These are phyloP conservation scores for Pseudococcus viburni DNA, from an alignment of 2,888 invertebrate species.

Conservation along the genomic window DNA sequence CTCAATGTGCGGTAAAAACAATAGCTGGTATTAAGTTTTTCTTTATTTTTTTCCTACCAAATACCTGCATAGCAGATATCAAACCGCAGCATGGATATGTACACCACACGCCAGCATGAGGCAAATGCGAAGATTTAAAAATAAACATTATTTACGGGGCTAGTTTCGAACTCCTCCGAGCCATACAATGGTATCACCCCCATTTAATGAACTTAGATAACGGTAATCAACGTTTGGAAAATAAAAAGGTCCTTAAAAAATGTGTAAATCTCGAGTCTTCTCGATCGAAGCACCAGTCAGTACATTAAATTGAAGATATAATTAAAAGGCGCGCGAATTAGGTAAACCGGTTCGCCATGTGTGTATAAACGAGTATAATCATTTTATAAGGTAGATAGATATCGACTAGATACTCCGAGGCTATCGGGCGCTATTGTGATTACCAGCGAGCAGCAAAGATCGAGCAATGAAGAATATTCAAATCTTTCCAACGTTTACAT, in stretches of 20 bases:
- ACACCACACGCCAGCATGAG: not conserved
- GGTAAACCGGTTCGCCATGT: slow-evolving; percentile 15
- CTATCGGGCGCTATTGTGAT: not conserved
- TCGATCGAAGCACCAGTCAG: not conserved
- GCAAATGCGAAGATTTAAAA: not conserved
- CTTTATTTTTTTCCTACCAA: not conserved
- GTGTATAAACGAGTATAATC: slow-evolving; percentile 2
- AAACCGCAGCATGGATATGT: not conserved
- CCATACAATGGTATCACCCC: not conserved
- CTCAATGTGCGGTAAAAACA: slow-evolving; percentile 30
- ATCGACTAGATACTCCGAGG: not conserved
- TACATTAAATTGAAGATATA: not conserved
- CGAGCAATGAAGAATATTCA: not conserved
- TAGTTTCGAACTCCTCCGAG: not conserved
- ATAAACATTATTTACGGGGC: not conserved
- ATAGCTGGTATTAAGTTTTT: slow-evolving; percentile 6
- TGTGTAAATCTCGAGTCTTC: not conserved
- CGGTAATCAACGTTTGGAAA: not conserved
- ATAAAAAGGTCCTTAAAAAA: not conserved
- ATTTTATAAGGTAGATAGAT: slow-evolving; percentile 14
- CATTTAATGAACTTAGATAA: not conserved
- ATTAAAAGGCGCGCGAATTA: slow-evolving; percentile 41
- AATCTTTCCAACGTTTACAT: not conserved
- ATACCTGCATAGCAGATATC: not conserved
- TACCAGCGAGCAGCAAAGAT: not conserved